phyloP scores from a whole-genome alignment of 2,797 vertebrate genomes.

The Otus scops region DNA sequence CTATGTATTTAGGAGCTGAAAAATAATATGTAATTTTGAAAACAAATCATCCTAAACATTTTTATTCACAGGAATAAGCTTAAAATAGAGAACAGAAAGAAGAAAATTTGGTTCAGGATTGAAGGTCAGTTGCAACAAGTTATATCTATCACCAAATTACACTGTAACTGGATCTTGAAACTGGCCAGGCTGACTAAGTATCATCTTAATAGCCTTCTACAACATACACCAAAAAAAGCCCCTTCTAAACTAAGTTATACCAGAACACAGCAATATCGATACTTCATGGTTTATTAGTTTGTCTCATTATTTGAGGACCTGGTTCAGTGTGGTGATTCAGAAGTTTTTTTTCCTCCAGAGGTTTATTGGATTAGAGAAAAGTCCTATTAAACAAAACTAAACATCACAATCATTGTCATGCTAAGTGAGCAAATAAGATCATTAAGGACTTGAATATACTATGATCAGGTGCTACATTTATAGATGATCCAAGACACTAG shows the following conservation, averaged over 20 bases:
- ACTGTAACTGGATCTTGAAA: not conserved
- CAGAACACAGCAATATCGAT: not conserved
- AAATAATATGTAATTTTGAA: not conserved
- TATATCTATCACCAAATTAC: not conserved
- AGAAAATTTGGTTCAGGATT: not conserved
- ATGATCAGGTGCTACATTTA: not conserved
- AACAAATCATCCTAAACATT: not conserved
- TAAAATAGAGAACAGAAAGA: not conserved
- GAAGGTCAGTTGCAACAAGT: not conserved
- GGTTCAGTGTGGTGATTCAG: fast-evolving
- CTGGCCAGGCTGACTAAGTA: not conserved
- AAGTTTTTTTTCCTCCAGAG: not conserved
- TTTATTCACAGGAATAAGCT: not conserved
- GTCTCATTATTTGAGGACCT: not conserved
- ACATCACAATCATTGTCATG: fast-evolving
- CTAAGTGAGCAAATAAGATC: not conserved
- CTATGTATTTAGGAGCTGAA: not conserved
- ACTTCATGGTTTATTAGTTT: not conserved
- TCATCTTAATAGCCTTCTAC: not conserved
- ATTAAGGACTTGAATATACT: not conserved
- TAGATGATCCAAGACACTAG: not conserved
- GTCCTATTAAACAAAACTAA: not conserved
- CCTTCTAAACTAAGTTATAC: not conserved
- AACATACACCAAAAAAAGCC: fast-evolving
- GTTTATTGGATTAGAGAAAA: not conserved